phyloP scores from a whole-genome alignment of 2,888 invertebrate genomes.

The Leptopterna dolabrata region DNA sequence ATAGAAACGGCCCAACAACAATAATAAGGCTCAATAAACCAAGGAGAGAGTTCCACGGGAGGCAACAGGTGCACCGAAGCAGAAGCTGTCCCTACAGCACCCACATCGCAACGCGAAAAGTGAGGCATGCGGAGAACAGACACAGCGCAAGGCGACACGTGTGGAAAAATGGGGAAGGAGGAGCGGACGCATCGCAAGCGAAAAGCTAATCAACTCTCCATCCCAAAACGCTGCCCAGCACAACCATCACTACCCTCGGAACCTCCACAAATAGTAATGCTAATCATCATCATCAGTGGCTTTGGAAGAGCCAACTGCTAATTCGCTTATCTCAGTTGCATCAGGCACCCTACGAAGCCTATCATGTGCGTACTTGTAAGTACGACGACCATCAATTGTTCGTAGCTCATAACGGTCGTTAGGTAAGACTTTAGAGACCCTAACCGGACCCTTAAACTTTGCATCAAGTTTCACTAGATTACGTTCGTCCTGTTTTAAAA shows the following conservation, averaged over 20 bases:
- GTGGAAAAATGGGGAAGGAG: neutral
- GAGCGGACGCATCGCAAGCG: too few species aligned
- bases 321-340: too few species aligned
- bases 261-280: neutral
- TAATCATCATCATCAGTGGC: too few species aligned
- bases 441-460: conserved; percentile 16
- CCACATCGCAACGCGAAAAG: conserved; percentile 32
- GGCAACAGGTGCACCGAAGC: neutral
- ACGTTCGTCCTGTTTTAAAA: conserved; percentile 17
- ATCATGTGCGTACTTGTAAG: conserved; percentile 35
- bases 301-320: too few species aligned
- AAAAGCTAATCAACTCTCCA: too few species aligned
- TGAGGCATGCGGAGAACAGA: neutral
- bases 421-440: neutral
- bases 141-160: conserved; percentile 6
- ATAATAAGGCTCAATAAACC: too few species aligned
- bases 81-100: neutral
- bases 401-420: conserved; percentile 8
- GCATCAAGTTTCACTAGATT: conserved; percentile 21
- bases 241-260: neutral
- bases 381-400: conserved; percentile 19
- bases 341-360: too few species aligned
- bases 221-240: neutral
- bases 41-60: too few species aligned
- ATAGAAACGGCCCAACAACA: neutral